Evolutionary conservation across 1,140 invertebrate genomes (phyloP).

Genomic region (Trissolcus basalis): DNA sequence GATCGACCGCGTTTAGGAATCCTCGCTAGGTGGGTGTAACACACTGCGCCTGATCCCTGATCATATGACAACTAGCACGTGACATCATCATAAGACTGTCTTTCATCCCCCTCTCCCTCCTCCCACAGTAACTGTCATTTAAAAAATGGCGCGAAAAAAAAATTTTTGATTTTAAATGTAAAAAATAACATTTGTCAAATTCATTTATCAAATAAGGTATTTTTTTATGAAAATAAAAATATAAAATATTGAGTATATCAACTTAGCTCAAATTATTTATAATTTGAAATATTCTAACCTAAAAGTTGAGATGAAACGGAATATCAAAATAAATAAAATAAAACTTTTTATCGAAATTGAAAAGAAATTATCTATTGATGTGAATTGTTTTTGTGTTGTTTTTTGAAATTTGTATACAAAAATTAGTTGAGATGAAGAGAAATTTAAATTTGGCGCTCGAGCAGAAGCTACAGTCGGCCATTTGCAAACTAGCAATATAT

Average conservation of each 20-base stretch:
- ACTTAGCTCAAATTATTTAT: no score
- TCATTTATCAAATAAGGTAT: no score
- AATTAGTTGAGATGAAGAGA: neutral
- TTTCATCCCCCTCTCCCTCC: no score
- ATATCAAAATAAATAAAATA: no score
- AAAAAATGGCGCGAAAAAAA: neutral
- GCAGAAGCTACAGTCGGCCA: neutral
- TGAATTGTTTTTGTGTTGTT: neutral
- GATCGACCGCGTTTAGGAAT: slow-evolving; percentile 15
- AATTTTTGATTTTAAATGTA: no score
- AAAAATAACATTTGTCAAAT: neutral
- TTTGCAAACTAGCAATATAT: neutral
- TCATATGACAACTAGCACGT: slow-evolving; percentile 51
- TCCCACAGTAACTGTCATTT: neutral
- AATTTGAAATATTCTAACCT: no score
- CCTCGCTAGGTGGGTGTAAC: slow-evolving; percentile 20
- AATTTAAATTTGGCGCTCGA: slow-evolving; percentile 1
- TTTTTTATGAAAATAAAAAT: no score
- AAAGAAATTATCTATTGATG: no score
- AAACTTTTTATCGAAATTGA: neutral
- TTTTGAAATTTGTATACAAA: no score
- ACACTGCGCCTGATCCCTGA: slow-evolving; percentile 24
- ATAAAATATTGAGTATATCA: no score
- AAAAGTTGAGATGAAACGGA: no score
- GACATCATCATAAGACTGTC: slow-evolving; percentile 17